phyloP scores from a whole-genome alignment of 64 coral and sea anemone species.

The Porites australiensis region DNA sequence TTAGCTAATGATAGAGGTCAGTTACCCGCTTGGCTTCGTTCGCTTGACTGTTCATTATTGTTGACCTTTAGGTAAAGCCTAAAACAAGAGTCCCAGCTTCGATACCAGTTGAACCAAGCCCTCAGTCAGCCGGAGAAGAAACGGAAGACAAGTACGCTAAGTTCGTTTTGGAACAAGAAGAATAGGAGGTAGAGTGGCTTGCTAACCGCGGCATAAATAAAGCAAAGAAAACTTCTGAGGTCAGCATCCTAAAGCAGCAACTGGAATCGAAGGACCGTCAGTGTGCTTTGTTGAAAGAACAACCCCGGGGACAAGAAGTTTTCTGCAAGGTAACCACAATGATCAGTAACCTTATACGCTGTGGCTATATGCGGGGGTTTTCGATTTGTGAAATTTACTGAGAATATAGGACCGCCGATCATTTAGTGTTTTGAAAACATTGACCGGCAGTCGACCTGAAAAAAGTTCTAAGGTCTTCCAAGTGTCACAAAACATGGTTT shows the following conservation, averaged over 20 bases:
- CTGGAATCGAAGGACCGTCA: neutral
- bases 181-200: neutral
- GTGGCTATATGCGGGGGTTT: neutral
- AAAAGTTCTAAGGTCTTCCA: too few species aligned
- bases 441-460: too few species aligned
- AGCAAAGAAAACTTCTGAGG: neutral
- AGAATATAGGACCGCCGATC: too few species aligned
- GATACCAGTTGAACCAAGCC: neutral
- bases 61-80: neutral
- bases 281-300: neutral
- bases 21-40: too few species aligned
- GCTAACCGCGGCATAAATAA: neutral
- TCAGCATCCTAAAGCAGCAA: slow-evolving; percentile 2
- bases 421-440: too few species aligned
- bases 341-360: neutral
- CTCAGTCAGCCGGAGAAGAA: neutral
- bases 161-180: slow-evolving; percentile 11
- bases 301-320: neutral
- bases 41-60: neutral
- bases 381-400: too few species aligned
- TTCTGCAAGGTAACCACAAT: neutral
- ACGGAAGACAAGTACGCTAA: neutral
- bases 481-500: too few species aligned
- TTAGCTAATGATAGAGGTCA: too few species aligned
- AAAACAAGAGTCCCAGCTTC: neutral